phyloP scores from a whole-genome alignment of 2,888 invertebrate genomes.

The Microplitis deprimator region DNA sequence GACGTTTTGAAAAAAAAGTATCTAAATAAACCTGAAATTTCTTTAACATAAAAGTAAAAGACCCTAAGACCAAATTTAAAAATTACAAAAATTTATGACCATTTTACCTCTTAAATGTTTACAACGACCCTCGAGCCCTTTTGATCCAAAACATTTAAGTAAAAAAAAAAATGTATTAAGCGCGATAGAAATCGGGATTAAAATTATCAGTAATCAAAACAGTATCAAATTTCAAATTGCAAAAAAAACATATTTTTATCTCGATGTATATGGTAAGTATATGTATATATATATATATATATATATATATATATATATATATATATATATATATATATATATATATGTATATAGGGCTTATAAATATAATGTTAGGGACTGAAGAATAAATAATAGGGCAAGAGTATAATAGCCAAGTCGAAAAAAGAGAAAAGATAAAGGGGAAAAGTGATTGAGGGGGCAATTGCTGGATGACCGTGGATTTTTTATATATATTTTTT shows the following conservation, averaged over 20 bases:
- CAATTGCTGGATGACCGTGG: slow-evolving; percentile 54
- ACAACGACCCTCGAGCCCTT: no score
- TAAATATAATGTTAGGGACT: neutral
- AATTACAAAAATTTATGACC: no score
- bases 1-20: no score
- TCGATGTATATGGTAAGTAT: neutral
- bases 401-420: slow-evolving; percentile 22
- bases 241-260: neutral
- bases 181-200: neutral
- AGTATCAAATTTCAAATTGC: neutral
- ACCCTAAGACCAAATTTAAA: no score
- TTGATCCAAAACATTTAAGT: no score
- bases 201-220: neutral
- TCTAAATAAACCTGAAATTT: no score
- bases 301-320: slow-evolving; percentile 9
- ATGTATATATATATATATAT: slow-evolving; percentile 5
- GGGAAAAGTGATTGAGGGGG: slow-evolving; percentile 28
- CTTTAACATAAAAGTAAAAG: no score
- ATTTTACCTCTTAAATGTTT: no score
- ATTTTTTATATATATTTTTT: slow-evolving; percentile 40
- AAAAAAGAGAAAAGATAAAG: slow-evolving; percentile 45
- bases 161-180: no score
- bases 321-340: slow-evolving; percentile 10
- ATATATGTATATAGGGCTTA: slow-evolving; percentile 4
- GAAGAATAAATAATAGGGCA: slow-evolving; percentile 37